Percentiles rank a stretch among this genome's conserved stretches.
Evolutionary conservation across 64 coral and sea anemone species (phyloP).

Genomic region (Trachythela sp.): DNA sequence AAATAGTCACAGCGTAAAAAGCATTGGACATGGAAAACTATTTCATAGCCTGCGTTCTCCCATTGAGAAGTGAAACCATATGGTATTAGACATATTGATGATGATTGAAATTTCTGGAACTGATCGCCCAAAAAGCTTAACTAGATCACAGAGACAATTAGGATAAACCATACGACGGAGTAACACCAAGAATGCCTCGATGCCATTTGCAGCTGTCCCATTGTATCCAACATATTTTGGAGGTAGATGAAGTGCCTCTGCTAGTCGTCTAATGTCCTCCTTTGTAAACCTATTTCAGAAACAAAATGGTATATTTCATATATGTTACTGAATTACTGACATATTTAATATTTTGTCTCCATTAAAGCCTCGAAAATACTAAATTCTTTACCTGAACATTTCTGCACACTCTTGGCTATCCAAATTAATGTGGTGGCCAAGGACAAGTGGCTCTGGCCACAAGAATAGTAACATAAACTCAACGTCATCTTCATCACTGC

Average conservation of each 20-base stretch:
- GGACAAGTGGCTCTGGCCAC: constrained; percentile 9
- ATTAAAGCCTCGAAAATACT: too few species aligned
- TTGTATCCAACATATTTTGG: background rate
- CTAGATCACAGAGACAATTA: background rate
- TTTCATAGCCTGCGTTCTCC: too few species aligned
- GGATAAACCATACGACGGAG: background rate
- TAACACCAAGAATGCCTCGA: background rate
- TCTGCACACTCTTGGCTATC: too few species aligned
- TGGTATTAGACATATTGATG: background rate
- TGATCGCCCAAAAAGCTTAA: background rate
- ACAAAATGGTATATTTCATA: too few species aligned
- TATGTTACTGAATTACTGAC: too few species aligned
- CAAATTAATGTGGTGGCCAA: background rate
- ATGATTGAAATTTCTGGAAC: background rate
- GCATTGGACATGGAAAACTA: too few species aligned
- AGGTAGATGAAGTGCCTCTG: background rate
- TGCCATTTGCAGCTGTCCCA: background rate
- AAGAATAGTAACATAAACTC: background rate
- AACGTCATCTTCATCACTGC: constrained; percentile 1
- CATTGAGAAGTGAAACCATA: too few species aligned
- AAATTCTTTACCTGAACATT: too few species aligned
- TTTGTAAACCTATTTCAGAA: too few species aligned
- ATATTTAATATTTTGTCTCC: too few species aligned
- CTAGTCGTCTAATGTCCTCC: background rate
- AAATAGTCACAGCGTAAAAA: too few species aligned